Evolutionary conservation across 2,113 vertebrate species (phyloP), one percentile per base, ranked within the genome.

Genomic region (Oreotragus oreotragus): DNA sequence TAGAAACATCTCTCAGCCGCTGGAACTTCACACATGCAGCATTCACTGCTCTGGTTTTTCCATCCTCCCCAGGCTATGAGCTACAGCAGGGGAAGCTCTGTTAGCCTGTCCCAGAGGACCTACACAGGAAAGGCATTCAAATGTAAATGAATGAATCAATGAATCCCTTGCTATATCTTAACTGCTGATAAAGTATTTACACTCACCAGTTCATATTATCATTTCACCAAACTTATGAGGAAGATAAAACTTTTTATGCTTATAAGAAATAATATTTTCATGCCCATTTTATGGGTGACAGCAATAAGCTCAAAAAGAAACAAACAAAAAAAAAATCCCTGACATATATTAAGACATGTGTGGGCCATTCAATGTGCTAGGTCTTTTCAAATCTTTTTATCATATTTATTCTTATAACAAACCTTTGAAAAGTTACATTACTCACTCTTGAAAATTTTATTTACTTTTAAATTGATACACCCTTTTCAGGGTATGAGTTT

Each of bases 251-350:
- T 23, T 84, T 90, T 88, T 53, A 47, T 60, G 21, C 13, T 87
- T 84, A 15, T 60, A 30, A 66, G 88, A 95, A 94, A 30, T 53
- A 88, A 76, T 93, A 58, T 64, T 93, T 94, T 73, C 53, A 84
- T 84, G 86, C 25, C 23, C 4, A 57, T 88, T 92, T 87, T 90
- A 79, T 77, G 28, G 13, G 83, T 62, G 14, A 86, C 9, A 39
- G 80, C 94, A 87, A 84, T 9, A 93, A 49, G 6, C 19, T 90
- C 81, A 47, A 6, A 81, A 55, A 76, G 13, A 62, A 60, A 77
- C 3, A 47, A 1, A 28, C 25, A 36, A 17, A 36, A 70, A 5
- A 39, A 10, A 53, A 49, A n/a, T 15, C 2, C 3, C 1, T 3
- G 13, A 25, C 30, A 19, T 28, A 8, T 30, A 53, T 64, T 84